Base-by-base conservation (phyloP, 37 sponge, comb jelly and placozoan species). In the Amphimedon queenslandica region DNA sequence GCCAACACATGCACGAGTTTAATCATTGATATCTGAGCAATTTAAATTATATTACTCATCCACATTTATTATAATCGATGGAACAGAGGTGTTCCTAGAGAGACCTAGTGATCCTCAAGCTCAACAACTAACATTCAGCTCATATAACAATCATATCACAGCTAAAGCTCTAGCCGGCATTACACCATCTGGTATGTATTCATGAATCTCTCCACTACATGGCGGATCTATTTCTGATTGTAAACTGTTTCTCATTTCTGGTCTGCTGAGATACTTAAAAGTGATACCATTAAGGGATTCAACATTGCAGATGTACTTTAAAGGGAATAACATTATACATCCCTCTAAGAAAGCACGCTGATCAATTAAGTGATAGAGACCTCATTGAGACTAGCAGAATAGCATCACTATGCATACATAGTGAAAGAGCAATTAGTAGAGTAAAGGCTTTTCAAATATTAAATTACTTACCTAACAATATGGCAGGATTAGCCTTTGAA, bases 391-490 rank as follows among this genome's bases (percentile, higher is more conserved):
- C 30, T 1, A 47, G 77, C 20, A 23, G 40, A 32, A 85, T 85
- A 25, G 79, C 79, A 42, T 72, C 72, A 36, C 25, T 85, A 37
- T 24, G 86, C 3, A 74, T 64, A 20, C 76, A 75, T 40, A 63
- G 61, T 37, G 76, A 75, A 30, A 60, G 76, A n/a, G 76, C 76
- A 41, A 64, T 75, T 38, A 28, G 76, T 21, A 75, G 76, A 63
- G 34, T 75, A 16, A 75, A 75, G 42, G 27, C 42, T 40, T 55
- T 25, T 37, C 18, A 31, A 24, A 80, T 86, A 27, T 57, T 86
- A 47, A 13, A 47, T 13, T 13, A 18, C 53, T 18, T 47, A 13
- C 8, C 53, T 47, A 47, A 47, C 13, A 47, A 47, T 13, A 47
- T 47, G 53, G 53, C 53, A 47, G 53, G 53, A 47, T 13, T 47